phyloP scores from a whole-genome alignment of 2,113 vertebrate species.

The Misgurnus mizolepis region DNA sequence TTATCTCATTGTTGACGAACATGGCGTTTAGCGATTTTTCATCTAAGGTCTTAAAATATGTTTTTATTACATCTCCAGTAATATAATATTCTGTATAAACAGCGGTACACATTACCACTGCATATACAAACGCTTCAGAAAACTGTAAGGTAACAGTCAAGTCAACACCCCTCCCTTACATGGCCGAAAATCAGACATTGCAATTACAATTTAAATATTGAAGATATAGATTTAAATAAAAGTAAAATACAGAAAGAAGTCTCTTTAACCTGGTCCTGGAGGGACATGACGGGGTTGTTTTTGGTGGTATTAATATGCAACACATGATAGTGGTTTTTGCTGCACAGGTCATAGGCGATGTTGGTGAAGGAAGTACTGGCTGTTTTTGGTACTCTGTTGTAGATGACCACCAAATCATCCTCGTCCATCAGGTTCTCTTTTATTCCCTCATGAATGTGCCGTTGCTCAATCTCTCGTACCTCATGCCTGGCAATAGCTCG shows the following conservation, averaged over 20 bases:
- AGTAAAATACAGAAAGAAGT: neutral
- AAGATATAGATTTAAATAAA: no score
- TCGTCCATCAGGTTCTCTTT: slow-evolving; percentile 56
- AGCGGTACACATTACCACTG: no score
- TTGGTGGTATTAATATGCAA: slow-evolving; percentile 99
- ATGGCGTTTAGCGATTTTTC: no score
- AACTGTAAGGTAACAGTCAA: no score
- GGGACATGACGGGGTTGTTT: slow-evolving; percentile 99
- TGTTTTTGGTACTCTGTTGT: slow-evolving; percentile 98
- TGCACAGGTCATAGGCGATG: slow-evolving; percentile 84
- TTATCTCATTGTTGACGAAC: no score
- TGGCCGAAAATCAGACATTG: no score
- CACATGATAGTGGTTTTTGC: slow-evolving; percentile 94
- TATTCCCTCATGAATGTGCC: slow-evolving; percentile 88
- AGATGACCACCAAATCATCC: slow-evolving; percentile 92
- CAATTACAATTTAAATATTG: no score
- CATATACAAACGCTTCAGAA: no score
- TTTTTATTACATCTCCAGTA: no score
- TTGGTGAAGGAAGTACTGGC: slow-evolving; percentile 99
- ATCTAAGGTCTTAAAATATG: no score
- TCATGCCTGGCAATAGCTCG: slow-evolving; percentile 95
- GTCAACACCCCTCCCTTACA: no score
- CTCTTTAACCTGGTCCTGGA: slow-evolving; percentile 93
- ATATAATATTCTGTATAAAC: no score
- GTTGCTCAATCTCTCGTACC: slow-evolving; percentile 94